phyloP scores from a whole-genome alignment of 2,797 vertebrate genomes.

The Anomalospiza imberbis region DNA sequence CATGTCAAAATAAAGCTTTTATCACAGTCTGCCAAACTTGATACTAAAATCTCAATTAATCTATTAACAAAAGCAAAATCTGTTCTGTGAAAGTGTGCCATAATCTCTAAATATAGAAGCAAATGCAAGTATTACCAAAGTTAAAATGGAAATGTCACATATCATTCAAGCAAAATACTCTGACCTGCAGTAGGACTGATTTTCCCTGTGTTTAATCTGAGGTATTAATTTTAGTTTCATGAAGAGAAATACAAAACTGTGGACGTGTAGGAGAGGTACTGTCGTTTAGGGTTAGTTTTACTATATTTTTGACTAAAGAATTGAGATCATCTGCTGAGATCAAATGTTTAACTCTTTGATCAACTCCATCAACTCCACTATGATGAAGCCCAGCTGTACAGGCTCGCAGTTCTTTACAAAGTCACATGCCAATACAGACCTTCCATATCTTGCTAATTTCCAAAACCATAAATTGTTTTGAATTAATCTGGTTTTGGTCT shows the following conservation, averaged over 20 bases:
- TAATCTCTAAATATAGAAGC: background rate
- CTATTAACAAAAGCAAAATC: background rate
- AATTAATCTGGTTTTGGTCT: background rate
- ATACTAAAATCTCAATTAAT: background rate
- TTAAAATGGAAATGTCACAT: background rate
- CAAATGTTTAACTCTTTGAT: background rate
- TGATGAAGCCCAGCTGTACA: background rate
- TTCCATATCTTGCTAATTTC: background rate
- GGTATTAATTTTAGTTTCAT: background rate
- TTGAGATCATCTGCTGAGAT: background rate
- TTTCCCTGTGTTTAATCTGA: background rate
- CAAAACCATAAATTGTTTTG: background rate
- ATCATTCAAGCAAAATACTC: background rate
- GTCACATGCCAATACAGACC: background rate
- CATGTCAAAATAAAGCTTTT: background rate
- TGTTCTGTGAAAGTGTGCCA: background rate
- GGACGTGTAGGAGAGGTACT: background rate
- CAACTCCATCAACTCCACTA: accelerated
- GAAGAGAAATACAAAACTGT: background rate
- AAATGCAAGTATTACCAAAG: background rate
- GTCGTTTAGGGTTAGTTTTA: background rate
- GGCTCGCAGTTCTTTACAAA: background rate
- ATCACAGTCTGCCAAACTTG: background rate
- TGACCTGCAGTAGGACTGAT: background rate
- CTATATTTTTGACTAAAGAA: background rate